Evolutionary conservation across 1,140 invertebrate species (phyloP).

Genomic region (Adoxophyes honmai): DNA sequence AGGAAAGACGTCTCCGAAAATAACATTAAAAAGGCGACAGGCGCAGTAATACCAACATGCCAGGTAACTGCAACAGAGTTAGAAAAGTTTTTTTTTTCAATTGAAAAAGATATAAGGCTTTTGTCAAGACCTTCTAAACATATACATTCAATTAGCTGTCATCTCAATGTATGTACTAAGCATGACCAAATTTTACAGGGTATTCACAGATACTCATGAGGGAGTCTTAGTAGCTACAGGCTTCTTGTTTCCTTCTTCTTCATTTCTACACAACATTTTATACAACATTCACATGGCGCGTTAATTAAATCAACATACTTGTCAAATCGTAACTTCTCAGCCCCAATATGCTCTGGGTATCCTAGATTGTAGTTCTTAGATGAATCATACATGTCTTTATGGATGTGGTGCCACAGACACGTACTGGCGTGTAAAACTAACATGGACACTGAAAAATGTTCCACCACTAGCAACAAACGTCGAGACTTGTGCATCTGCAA

Average conservation of each 20-base stretch:
- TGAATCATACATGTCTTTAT: slow-evolving; percentile 14
- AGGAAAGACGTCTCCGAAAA: slow-evolving; percentile 65
- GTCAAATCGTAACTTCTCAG: slow-evolving; percentile 39
- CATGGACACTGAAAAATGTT: slow-evolving; percentile 33
- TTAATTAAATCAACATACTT: slow-evolving; percentile 24
- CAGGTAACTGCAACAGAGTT: slow-evolving; percentile 46
- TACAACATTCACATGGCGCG: too few relatives aligned
- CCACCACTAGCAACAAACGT: slow-evolving; percentile 38
- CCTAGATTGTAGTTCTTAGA: slow-evolving; percentile 34
- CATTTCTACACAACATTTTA: too few relatives aligned
- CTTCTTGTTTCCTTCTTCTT: too few relatives aligned
- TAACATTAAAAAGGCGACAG: slow-evolving; percentile 52
- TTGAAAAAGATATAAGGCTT: too few relatives aligned
- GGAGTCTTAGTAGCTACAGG: too few relatives aligned
- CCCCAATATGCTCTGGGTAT: slow-evolving; percentile 36
- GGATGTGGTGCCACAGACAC: slow-evolving; percentile 46
- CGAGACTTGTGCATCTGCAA: slow-evolving; percentile 47
- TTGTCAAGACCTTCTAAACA: too few relatives aligned
- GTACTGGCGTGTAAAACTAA: slow-evolving; percentile 42
- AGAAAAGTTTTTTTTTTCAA: too few relatives aligned
- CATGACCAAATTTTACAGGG: too few relatives aligned
- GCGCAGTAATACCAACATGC: slow-evolving; percentile 57
- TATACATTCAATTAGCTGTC: too few relatives aligned
- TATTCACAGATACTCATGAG: too few relatives aligned
- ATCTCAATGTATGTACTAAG: too few relatives aligned